Conservation (phyloP, 2,113 vertebrate genomes). For the Ia io region DNA sequence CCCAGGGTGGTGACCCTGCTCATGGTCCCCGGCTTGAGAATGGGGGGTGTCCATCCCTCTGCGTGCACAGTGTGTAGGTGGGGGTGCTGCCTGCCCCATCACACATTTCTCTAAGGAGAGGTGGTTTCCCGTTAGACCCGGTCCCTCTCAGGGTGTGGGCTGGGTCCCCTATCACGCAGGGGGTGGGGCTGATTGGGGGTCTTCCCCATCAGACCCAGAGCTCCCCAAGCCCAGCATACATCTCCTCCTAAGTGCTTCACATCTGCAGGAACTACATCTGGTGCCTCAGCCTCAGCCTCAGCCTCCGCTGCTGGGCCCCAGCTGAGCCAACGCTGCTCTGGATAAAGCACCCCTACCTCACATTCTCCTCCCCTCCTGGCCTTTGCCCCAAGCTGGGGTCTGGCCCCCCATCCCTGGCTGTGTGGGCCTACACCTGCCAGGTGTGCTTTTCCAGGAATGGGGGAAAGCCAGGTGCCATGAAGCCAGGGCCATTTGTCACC, state of each 20-base stretch:
- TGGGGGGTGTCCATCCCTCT: neutral
- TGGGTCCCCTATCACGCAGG: neutral
- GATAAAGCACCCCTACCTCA: fast-evolving
- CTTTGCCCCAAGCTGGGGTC: neutral
- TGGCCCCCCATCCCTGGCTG: neutral
- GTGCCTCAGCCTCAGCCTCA: neutral
- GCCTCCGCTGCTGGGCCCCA: neutral
- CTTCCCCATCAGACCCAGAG: neutral
- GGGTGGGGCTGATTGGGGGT: neutral
- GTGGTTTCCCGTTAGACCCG: neutral
- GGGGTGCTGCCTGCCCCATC: neutral
- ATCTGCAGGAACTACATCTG: fast-evolving
- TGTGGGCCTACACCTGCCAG: neutral
- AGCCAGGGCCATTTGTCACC: slow-evolving; percentile 29
- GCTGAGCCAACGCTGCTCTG: neutral
- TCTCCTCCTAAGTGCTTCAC: neutral
- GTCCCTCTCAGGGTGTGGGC: neutral
- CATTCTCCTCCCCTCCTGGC: neutral
- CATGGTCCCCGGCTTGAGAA: fast-evolving
- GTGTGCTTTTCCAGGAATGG: slow-evolving; percentile 40
- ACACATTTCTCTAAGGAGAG: neutral
- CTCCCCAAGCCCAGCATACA: neutral
- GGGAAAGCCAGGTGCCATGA: slow-evolving; percentile 2
- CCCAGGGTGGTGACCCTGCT: neutral
- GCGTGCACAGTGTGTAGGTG: too few relatives aligned